Conservation (phyloP, 2,113 vertebrate genomes). For the Lonchura striata region DNA sequence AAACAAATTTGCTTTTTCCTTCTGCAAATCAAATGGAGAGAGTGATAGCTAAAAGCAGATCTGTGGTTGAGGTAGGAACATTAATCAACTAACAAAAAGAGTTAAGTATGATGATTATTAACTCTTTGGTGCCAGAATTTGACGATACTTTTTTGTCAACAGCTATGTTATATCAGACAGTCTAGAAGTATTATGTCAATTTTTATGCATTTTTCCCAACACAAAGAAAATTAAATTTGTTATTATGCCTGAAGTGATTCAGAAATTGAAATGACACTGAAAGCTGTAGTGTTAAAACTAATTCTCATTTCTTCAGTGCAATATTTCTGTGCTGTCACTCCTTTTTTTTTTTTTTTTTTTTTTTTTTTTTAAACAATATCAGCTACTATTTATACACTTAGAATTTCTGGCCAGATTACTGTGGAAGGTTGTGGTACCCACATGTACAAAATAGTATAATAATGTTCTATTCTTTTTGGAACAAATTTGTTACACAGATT, state of each 20-base stretch:
- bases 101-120: neutral
- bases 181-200: neutral
- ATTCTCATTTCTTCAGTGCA: conserved; percentile 35
- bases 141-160: neutral
- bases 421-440: conserved; percentile 73
- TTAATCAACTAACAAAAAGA: neutral
- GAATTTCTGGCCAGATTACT: conserved; percentile 77
- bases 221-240: conserved; percentile 36
- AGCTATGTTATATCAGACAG: neutral
- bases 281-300: neutral
- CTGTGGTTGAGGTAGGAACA: neutral
- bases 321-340: conserved; percentile 50
- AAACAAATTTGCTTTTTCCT: neutral
- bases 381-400: conserved; percentile 77
- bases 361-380: conserved; percentile 47
- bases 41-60: neutral
- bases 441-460: conserved; percentile 81
- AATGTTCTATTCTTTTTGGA: conserved; percentile 79
- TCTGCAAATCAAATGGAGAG: neutral
- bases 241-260: conserved; percentile 41
- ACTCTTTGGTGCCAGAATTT: neutral
- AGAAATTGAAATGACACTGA: conserved; percentile 40
- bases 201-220: neutral
- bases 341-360: neutral
- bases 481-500: conserved; percentile 81